These are phyloP conservation scores for Dermochelys coriacea DNA, from an alignment of 2,797 vertebrate genomes.

Conservation along the genomic window DNA sequence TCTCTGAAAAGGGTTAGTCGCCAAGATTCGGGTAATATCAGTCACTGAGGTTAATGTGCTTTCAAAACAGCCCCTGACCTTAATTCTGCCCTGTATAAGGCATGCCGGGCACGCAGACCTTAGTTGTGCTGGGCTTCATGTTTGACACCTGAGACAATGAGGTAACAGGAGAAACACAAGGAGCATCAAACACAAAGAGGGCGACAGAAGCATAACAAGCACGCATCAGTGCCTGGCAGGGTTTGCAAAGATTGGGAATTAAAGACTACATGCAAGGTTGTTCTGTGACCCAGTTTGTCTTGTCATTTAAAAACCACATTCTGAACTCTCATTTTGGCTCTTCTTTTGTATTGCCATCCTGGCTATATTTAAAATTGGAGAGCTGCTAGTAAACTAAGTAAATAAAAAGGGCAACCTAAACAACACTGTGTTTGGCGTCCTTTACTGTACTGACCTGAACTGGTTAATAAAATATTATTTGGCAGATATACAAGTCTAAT, in stretches of 20 bases:
- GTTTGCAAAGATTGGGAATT: background rate
- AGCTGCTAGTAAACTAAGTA: background rate
- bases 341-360: background rate
- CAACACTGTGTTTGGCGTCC: background rate
- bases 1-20: conserved; percentile 80
- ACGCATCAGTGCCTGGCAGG: background rate
- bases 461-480: background rate
- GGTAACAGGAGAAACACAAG: conserved; percentile 82
- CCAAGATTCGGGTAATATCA: conserved; percentile 77
- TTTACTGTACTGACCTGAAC: background rate
- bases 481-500: background rate
- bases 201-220: conserved; percentile 46
- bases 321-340: background rate
- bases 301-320: background rate
- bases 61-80: conserved; percentile 89
- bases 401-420: background rate
- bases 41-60: conserved; percentile 81
- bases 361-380: background rate
- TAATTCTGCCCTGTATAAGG: conserved; percentile 89
- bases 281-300: background rate
- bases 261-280: background rate
- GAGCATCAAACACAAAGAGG: conserved; percentile 67
- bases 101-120: conserved; percentile 84
- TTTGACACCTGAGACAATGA: conserved; percentile 89
- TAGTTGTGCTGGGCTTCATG: conserved; percentile 85